A percentile compares a stretch with the other conserved stretches of the same genome.
phyloP scores from a whole-genome alignment of 2,888 invertebrate species.

The Epinotia brunnichana region DNA sequence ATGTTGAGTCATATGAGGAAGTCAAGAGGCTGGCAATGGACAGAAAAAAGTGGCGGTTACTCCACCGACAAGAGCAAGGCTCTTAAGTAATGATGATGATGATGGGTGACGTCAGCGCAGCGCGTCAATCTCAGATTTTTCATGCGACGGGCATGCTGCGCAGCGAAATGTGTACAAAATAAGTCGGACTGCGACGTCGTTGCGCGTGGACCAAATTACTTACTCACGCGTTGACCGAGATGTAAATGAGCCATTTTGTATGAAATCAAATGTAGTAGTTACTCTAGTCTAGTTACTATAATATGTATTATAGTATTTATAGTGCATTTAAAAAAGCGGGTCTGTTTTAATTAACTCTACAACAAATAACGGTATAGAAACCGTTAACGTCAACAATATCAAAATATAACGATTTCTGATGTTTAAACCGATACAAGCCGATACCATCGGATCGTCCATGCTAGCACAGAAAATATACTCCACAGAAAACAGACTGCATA shows the following conservation, averaged over 20 bases:
- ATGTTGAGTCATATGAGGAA: too few relatives aligned
- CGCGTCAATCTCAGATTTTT: neutral
- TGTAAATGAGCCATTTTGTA: too few relatives aligned
- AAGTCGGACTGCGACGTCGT: too few relatives aligned
- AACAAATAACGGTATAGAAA: neutral
- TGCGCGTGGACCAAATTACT: too few relatives aligned
- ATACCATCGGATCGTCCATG: neutral
- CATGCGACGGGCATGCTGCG: neutral
- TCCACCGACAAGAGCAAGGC: too few relatives aligned
- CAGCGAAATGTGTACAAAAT: too few relatives aligned
- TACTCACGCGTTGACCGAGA: too few relatives aligned
- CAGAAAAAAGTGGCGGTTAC: too few relatives aligned
- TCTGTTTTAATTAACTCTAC: neutral
- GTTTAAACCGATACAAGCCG: neutral
- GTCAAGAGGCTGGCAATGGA: too few relatives aligned
- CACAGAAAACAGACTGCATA: neutral
- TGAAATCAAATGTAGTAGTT: too few relatives aligned
- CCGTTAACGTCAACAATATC: conserved; percentile 2
- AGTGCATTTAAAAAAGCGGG: neutral
- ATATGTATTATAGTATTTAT: neutral
- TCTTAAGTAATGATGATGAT: too few relatives aligned
- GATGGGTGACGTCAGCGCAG: neutral
- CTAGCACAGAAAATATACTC: neutral
- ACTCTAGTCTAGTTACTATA: too few relatives aligned
- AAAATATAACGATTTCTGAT: conserved; percentile 18